These are phyloP conservation scores for Epinotia nisella DNA, from an alignment of 2,888 invertebrate genomes.

Conservation along the genomic window DNA sequence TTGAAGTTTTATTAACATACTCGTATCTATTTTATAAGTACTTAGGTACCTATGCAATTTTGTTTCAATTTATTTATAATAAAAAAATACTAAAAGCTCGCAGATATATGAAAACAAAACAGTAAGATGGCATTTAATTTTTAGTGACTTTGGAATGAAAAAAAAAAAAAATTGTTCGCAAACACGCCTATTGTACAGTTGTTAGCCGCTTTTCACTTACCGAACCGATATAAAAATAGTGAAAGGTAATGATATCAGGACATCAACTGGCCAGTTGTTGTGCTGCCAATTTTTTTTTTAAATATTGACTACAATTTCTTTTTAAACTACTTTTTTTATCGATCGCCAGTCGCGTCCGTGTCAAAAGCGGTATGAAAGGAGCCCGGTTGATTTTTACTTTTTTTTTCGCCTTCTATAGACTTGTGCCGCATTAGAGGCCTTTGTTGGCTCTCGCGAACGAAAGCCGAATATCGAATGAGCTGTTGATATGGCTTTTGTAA, in stretches of 20 bases:
- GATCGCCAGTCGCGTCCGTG: conserved; percentile 40
- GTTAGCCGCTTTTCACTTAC: too few species aligned
- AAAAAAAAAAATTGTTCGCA: too few species aligned
- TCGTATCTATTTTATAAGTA: too few species aligned
- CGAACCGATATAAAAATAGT: too few species aligned
- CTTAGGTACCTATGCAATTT: too few species aligned
- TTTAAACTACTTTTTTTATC: conserved; percentile 25
- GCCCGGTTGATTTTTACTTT: conserved; percentile 63
- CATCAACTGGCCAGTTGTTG: conserved; percentile 15
- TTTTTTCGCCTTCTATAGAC: conserved; percentile 77
- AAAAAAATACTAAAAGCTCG: too few species aligned
- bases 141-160: too few species aligned
- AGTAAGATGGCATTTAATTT: too few species aligned
- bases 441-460: conserved; percentile 78
- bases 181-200: too few species aligned
- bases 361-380: conserved; percentile 44
- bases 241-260: not conserved
- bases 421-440: conserved; percentile 81
- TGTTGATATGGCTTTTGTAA: conserved; percentile 40
- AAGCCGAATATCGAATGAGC: conserved; percentile 60
- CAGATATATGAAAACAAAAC: too few species aligned
- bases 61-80: too few species aligned
- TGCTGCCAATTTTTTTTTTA: conserved; percentile 6
- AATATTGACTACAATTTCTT: conserved; percentile 1
- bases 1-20: not conserved